A percentile compares a stretch with the other conserved stretches of the same genome.
Evolutionary conservation across 2,888 invertebrate species (phyloP).

Genomic region (Serripes groenlandicus): DNA sequence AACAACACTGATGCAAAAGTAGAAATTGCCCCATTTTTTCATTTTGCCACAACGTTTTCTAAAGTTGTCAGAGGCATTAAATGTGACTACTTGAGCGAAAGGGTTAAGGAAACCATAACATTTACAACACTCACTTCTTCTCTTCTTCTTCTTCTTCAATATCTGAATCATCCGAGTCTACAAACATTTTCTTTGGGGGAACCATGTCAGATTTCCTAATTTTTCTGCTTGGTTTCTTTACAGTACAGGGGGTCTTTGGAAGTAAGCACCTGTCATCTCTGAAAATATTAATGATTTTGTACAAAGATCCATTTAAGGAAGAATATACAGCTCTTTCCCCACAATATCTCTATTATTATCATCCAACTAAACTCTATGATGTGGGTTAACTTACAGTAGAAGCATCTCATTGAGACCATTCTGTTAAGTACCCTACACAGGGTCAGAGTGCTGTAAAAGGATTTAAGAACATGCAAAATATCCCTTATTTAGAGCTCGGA

Average conservation of each 20-base stretch:
- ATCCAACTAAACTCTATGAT: too few relatives aligned
- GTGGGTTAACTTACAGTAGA: too few relatives aligned
- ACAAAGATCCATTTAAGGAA: background rate
- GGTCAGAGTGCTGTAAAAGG: background rate
- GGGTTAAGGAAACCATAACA: background rate
- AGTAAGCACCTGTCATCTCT: conserved; percentile 69
- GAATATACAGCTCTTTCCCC: too few relatives aligned
- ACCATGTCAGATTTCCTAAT: conserved; percentile 23
- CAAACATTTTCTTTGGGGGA: conserved; percentile 6
- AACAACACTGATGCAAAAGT: background rate
- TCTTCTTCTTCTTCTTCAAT: background rate
- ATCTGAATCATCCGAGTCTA: background rate
- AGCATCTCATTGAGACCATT: too few relatives aligned
- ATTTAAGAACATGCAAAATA: too few relatives aligned
- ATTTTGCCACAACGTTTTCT: background rate
- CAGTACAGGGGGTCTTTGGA: conserved; percentile 75
- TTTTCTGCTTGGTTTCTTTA: conserved; percentile 47
- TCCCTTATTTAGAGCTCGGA: too few relatives aligned
- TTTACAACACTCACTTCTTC: background rate
- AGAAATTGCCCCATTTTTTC: background rate
- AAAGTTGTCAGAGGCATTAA: background rate
- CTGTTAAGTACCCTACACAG: too few relatives aligned
- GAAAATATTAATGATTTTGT: background rate
- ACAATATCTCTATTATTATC: too few relatives aligned
- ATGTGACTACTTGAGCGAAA: background rate